Evolutionary conservation across 64 coral and sea anemone genomes (phyloP).

Genomic region (Catalaphyllia jardinei): DNA sequence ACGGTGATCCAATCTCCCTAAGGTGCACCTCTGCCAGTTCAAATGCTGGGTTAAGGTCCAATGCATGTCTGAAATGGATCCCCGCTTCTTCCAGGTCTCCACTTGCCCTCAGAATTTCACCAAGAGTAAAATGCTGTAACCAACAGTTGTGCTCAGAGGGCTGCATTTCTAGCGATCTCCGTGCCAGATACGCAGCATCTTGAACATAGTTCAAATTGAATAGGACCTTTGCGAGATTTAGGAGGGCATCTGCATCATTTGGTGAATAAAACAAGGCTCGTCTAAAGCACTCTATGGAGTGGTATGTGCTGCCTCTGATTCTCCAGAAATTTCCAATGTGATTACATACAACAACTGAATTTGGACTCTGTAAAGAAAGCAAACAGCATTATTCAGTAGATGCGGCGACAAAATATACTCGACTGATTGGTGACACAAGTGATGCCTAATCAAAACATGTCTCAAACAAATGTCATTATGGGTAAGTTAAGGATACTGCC

Average conservation of each 20-base stretch:
- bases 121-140: slow-evolving; percentile 98
- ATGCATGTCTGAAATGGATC: slow-evolving; percentile 84
- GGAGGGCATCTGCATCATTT: slow-evolving; percentile 95
- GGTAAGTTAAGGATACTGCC: too few species aligned
- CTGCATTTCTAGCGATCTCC: slow-evolving; percentile 93
- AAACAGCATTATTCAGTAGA: neutral
- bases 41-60: slow-evolving; percentile 94
- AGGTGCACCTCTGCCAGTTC: slow-evolving; percentile 92
- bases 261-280: slow-evolving; percentile 81
- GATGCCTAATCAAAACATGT: too few species aligned
- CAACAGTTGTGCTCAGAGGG: slow-evolving; percentile 96
- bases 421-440: too few species aligned
- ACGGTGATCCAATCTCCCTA: slow-evolving; percentile 77
- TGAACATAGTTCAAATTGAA: slow-evolving; percentile 94
- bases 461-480: too few species aligned
- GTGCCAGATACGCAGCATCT: slow-evolving; percentile 88
- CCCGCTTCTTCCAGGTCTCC: slow-evolving; percentile 89
- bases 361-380: slow-evolving; percentile 85
- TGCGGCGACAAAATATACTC: too few species aligned
- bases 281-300: slow-evolving; percentile 99
- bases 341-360: slow-evolving; percentile 90
- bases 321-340: slow-evolving; percentile 99
- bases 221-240: slow-evolving; percentile 94
- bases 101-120: slow-evolving; percentile 91
- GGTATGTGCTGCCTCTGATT: slow-evolving; percentile 97